Conservation (phyloP, 2,113 vertebrate genomes). For the Hippolais icterina region DNA sequence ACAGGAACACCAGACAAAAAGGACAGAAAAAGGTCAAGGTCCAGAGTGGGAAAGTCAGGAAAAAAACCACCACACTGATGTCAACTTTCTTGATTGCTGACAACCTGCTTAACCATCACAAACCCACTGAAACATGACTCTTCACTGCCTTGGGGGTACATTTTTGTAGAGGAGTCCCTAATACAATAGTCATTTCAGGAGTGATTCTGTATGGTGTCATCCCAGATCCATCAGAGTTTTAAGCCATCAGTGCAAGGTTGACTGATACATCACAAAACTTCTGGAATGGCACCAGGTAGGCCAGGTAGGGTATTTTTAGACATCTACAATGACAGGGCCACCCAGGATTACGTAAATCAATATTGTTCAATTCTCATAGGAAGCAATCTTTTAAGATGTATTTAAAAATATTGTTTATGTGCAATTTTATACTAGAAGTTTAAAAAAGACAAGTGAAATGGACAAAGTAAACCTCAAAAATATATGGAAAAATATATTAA, state of each 20-base stretch:
- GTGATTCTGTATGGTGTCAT: background rate
- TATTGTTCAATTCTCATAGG: background rate
- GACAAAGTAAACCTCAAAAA: background rate
- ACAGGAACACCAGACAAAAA: constrained; percentile 72
- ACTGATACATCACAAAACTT: background rate
- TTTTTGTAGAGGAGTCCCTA: background rate
- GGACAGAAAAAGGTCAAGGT: constrained; percentile 60
- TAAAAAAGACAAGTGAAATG: background rate
- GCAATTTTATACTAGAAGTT: background rate
- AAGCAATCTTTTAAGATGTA: background rate
- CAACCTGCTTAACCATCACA: background rate
- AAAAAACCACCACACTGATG: background rate
- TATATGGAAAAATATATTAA: background rate
- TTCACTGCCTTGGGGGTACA: background rate
- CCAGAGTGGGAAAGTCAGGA: constrained; percentile 23
- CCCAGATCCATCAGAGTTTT: background rate
- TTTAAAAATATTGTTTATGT: background rate
- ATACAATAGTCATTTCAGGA: background rate
- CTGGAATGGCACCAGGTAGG: background rate
- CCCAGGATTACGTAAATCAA: background rate
- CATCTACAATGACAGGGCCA: background rate
- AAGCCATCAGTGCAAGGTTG: background rate
- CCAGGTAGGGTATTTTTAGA: background rate
- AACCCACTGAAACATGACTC: background rate
- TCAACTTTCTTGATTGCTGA: background rate